Evolutionary conservation across 2,797 vertebrate species (phyloP), one percentile per base, ranked within the genome.

Genomic region (Catharus ustulatus): DNA sequence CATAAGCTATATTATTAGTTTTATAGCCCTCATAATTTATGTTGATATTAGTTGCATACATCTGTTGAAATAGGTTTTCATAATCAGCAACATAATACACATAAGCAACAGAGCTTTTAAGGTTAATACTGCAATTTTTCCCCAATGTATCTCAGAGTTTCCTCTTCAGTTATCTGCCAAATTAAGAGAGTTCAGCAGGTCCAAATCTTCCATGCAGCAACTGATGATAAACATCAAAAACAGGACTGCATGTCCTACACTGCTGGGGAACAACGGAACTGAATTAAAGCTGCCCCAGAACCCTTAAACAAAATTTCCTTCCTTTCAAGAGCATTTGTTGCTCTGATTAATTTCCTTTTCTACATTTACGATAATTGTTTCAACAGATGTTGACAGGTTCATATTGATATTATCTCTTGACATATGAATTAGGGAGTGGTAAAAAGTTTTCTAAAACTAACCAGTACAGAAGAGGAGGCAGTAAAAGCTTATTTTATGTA

Each of bases 281-380:
- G 73, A 95, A 94, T 88, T 91, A 88, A 91, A 69, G 74, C 67
- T 94, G 34, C 63, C 71, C 43, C 34, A 92, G 51, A 77, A 81
- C 34, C 40, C 51, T 90, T 49, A 57, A 91, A 88, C 51, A 95
- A 94, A 91, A 95, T 90, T 96, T 97, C 92, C 94, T 95, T 96
- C 94, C 94, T 88, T 93, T 78, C 42, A 69, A 84, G 38, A 75
- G 62, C 7, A 0, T 89, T 95, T 92, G 51, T 93, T 90, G 58
- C 87, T 86, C 73, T 84, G 55, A 96, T 95, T 96, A 86, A 91
- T 91, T 96, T 96, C 91, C 94, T 92, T 90, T 91, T 93, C 89
- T 91, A 92, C 87, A 69, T 88, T 87, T 32, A 93, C 1, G 4
- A 78, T 55, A 94, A 95, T 40, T 82, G 55, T 81, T 96, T 84